phyloP scores from a whole-genome alignment of 2,888 invertebrate genomes.

The Teinopalpus imperialis region DNA sequence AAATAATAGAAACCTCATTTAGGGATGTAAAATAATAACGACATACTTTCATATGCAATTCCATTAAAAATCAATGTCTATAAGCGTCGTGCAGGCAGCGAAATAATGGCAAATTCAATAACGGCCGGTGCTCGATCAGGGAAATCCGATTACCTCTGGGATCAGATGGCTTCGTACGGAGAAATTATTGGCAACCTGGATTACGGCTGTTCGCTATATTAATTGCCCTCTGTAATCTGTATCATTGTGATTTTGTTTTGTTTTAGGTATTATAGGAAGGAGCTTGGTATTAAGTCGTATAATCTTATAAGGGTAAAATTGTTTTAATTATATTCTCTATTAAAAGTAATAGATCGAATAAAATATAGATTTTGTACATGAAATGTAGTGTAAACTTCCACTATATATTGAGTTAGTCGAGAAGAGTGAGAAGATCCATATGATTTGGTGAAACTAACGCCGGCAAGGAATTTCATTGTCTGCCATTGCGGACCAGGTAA shows the following conservation, averaged over 20 bases:
- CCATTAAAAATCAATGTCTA: slow-evolving; percentile 75
- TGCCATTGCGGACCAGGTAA: too few relatives aligned
- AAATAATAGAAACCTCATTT: too few relatives aligned
- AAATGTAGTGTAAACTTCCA: too few relatives aligned
- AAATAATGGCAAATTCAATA: slow-evolving; percentile 74
- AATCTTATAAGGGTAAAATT: too few relatives aligned
- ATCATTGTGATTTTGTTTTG: slow-evolving; percentile 33
- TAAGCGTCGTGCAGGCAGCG: slow-evolving; percentile 47
- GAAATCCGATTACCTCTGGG: slow-evolving; percentile 73
- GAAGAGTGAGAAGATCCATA: too few relatives aligned
- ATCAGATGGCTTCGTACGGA: slow-evolving; percentile 61
- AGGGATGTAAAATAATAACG: background rate
- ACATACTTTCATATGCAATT: slow-evolving; percentile 38
- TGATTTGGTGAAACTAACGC: too few relatives aligned
- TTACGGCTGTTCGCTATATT: slow-evolving; percentile 56
- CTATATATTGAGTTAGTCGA: too few relatives aligned
- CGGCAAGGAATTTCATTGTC: too few relatives aligned
- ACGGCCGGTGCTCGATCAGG: slow-evolving; percentile 68
- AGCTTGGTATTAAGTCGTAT: too few relatives aligned
- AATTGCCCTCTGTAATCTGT: slow-evolving; percentile 54
- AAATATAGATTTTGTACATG: too few relatives aligned
- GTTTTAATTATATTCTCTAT: too few relatives aligned
- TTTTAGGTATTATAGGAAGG: slow-evolving; percentile 13
- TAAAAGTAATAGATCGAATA: too few relatives aligned
- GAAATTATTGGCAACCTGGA: slow-evolving; percentile 66